Evolutionary conservation across 2,797 vertebrate genomes (phyloP).

Genomic region (Sebastes itinus): DNA sequence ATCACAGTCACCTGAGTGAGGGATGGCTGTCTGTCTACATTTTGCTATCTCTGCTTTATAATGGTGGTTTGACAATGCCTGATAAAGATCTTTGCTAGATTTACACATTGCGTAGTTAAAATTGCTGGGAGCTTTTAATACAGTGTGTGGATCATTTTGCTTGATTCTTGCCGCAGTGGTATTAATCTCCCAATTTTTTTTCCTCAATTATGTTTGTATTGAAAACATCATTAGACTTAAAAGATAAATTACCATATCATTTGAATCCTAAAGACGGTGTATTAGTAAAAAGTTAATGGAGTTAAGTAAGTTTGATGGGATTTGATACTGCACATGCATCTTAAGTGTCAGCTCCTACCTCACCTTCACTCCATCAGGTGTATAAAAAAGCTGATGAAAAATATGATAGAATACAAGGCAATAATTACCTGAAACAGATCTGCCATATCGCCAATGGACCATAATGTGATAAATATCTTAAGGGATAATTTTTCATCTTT

Average conservation of each 20-base stretch:
- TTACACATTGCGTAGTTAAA: no score
- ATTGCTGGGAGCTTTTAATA: no score
- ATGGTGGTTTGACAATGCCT: no score
- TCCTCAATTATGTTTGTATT: neutral
- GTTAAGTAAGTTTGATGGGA: neutral
- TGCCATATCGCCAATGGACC: constrained; percentile 37
- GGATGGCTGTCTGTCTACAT: no score
- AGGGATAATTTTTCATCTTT: constrained; percentile 25
- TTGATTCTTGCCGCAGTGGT: no score
- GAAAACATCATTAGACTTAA: neutral
- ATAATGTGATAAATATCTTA: constrained; percentile 60
- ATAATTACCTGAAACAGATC: constrained; percentile 59
- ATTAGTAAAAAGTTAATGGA: neutral
- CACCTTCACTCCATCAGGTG: neutral
- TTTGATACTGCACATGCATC: constrained; percentile 7
- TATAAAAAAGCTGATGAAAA: constrained; percentile 18
- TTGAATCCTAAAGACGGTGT: neutral
- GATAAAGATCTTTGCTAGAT: no score
- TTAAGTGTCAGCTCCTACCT: neutral
- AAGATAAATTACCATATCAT: neutral
- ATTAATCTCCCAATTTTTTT: neutral
- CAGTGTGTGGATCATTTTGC: no score
- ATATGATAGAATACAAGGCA: constrained; percentile 21
- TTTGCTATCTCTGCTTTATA: no score
- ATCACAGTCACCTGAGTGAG: neutral